Base-by-base conservation (phyloP, 1,140 invertebrate species). In the Planococcus citri region DNA sequence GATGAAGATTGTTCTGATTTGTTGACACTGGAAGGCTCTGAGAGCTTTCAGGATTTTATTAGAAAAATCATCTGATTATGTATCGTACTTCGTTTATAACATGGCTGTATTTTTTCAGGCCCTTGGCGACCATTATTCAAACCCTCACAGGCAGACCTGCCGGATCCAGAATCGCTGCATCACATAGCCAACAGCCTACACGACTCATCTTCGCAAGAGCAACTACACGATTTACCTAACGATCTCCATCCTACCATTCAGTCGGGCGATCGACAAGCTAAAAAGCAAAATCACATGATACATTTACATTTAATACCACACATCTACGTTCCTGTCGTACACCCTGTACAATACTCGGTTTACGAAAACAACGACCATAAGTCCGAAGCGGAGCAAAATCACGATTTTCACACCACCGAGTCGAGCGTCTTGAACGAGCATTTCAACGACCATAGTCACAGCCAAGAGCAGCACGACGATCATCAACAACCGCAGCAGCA, bases 271-370 rank as follows among this genome's bases (percentile, higher is more conserved):
- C 58, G 64, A 27, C 17, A 27, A 1, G 27, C 20, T 2, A 72
- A 72, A 10, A 72, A 69, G 33, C 41, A 72, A 24, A 72, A 72
- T 17, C 71, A 70, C 29, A 58, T 72, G 71, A 72, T 72, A 27
- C 71, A 72, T 10, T 20, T 72, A 20, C 71, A 72, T 21, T 57
- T 72, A 12, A 72, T 72, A 37, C 71, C 71, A 0, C 71, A 72
- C 33, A 72, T 72, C 29, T 72, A 72, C 29, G 71, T 72, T 6
- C 71, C 71, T 3, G 57, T 72, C 20, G 14, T 72, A 41, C 71
- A 72, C 27, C 68, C 69, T 10, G 25, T 70, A n/a, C 37, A 33
- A 6, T 70, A 37, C 51, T 12, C 69, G 1, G 71, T 57, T n/a
- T 24, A 51, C 24, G 68, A 70, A 38, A 67, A 70, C 0, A 17